A percentile compares a stretch with the other conserved stretches of the same genome.
Conservation (phyloP, 2,888 invertebrate species). For the Blomia tropicalis region DNA sequence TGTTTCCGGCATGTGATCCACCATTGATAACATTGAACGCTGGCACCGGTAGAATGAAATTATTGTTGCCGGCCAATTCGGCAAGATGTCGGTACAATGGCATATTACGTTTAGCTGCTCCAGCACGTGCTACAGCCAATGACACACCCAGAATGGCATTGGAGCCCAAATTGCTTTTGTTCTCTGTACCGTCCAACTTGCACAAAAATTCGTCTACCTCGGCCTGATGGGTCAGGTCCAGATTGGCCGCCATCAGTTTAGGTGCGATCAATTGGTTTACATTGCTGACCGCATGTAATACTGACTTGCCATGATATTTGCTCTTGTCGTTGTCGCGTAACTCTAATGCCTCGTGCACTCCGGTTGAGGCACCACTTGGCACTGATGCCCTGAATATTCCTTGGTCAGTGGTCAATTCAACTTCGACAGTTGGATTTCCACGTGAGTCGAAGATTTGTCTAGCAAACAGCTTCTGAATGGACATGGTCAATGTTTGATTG, state of each 20-base stretch:
- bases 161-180: conserved; percentile 72
- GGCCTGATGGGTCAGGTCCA: conserved; percentile 76
- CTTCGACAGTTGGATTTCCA: conserved; percentile 89
- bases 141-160: conserved; percentile 96
- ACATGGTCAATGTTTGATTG: too few species aligned
- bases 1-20: conserved; percentile 96
- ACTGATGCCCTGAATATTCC: conserved; percentile 77
- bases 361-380: conserved; percentile 94
- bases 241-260: conserved; percentile 43
- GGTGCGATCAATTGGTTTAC: conserved; percentile 53
- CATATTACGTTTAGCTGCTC: conserved; percentile 72
- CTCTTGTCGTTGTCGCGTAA: conserved; percentile 75
- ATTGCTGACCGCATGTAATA: conserved; percentile 75
- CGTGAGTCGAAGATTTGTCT: conserved; percentile 41
- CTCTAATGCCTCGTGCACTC: conserved; percentile 92
- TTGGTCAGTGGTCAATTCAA: conserved; percentile 53
- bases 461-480: conserved; percentile 38
- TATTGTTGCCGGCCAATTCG: conserved; percentile 73
- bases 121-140: conserved; percentile 89
- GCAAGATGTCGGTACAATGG: conserved; percentile 62
- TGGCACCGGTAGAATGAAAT: conserved; percentile 85
- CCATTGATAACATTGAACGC: conserved; percentile 99
- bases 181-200: conserved; percentile 84
- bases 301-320: conserved; percentile 88
- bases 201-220: conserved; percentile 67